Conservation (phyloP, 2,888 invertebrate genomes). For the Campaea margaritaria region DNA sequence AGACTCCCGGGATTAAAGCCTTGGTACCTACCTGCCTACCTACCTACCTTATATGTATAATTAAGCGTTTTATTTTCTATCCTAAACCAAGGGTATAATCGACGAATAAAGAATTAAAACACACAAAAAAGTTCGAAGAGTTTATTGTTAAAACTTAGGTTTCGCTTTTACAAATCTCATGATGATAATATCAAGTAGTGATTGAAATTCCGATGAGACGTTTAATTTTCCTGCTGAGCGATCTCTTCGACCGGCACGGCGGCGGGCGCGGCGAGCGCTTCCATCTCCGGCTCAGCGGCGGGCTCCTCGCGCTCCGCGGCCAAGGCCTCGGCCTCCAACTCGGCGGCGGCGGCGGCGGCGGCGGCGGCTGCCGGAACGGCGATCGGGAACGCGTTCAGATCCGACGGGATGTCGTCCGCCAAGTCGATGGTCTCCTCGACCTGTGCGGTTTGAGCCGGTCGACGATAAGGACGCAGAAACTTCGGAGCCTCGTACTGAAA, state of each 20-base stretch:
- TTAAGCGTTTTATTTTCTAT: no score
- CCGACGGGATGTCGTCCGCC: no score
- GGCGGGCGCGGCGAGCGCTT: not conserved
- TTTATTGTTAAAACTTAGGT: no score
- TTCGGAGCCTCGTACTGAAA: slow-evolving; percentile 1
- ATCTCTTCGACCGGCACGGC: not conserved
- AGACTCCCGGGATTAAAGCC: no score
- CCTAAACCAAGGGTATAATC: no score
- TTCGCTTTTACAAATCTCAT: no score
- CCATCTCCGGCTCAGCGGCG: not conserved
- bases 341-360: not conserved
- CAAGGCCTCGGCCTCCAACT: not conserved
- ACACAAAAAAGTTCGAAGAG: no score
- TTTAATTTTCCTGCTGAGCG: not conserved
- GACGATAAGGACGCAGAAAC: not conserved
- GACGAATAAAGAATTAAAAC: no score
- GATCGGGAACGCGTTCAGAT: no score
- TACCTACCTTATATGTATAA: no score
- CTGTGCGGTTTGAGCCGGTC: not conserved
- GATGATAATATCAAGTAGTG: not conserved
- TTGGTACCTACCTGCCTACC: no score
- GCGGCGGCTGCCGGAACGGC: not conserved
- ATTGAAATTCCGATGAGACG: not conserved
- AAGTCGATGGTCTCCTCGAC: no score
- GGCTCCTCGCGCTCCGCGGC: not conserved